Evolutionary conservation across 2,113 vertebrate genomes (phyloP), one percentile per base, ranked within the genome.

Genomic region (Clarias batrachus): DNA sequence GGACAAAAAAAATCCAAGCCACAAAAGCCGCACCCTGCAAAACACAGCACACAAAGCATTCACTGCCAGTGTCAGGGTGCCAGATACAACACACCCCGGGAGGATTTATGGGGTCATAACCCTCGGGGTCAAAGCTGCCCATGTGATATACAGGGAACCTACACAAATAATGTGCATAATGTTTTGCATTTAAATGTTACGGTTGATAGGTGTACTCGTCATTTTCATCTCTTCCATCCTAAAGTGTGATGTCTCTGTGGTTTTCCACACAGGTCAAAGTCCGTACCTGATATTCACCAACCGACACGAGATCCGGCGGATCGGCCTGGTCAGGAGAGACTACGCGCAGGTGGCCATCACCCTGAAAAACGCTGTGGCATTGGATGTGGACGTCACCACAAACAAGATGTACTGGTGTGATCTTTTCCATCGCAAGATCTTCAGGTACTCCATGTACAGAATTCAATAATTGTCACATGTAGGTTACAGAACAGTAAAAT

Each of bases 331-430:
- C 87, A 98, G 96, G 93, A 96, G 95, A 63, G 97, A 98, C 90
- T 97, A 99, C 87, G 94, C 95, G 0, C 97, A 97, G 56, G 96
- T 99, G 90, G 97, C 97, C 23, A 96, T 97, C 81, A 97, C 97
- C 85, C 93, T 99, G 91, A 99, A 99, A 94, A 99, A 99, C 0
- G 97, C 98, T 0, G 97, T 99, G 91, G 97, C 98, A 0, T 93
- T 99, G 84, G 98, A 99, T 0, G 97, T 99, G 2, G 97, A 99
- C 41, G 98, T 99, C 74, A 95, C 96, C 88, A 96, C 95, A 87
- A 98, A 97, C 90, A 98, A 95, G 89, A 97, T 99, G 93, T 99
- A 97, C 86, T 99, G 98, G 98, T 99, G 97, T 92, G 98, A 99
- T 92, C 93, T 99, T n/a, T 99, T 94, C 92, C 97, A 98, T 90